Conservation (phyloP, 2,113 vertebrate genomes). For the Calonectris borealis region DNA sequence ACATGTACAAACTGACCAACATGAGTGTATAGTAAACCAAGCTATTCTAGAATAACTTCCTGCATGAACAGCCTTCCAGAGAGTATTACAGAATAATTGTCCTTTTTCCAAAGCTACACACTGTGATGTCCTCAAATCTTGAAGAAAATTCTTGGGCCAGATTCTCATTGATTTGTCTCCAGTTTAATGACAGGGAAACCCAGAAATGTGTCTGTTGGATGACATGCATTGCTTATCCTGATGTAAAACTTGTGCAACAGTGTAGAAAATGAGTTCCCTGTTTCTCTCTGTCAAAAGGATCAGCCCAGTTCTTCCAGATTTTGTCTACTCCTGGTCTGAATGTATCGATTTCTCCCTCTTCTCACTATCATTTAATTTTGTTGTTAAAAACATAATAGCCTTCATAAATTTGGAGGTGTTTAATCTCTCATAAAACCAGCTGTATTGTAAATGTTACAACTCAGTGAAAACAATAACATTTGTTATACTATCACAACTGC, state of each 20-base stretch:
- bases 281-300: not conserved
- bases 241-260: not conserved
- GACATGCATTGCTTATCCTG: not conserved
- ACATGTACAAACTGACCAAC: not conserved
- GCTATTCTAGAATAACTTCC: not conserved
- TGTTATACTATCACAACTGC: not conserved
- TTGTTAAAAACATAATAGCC: not conserved
- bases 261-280: not conserved
- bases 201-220: not conserved
- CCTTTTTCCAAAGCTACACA: not conserved
- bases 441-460: not conserved
- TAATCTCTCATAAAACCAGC: constrained; percentile 4
- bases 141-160: not conserved
- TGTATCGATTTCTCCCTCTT: not conserved
- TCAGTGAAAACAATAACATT: constrained; percentile 3
- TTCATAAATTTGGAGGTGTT: constrained; percentile 26
- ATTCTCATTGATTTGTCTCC: not conserved
- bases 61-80: not conserved
- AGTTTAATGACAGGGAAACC: not conserved
- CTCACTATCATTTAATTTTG: not conserved
- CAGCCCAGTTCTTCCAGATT: not conserved
- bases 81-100: not conserved
- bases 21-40: not conserved
- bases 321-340: not conserved
- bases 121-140: not conserved